Conservation (phyloP, 2,888 invertebrate species). For the Abrostola triplasia region DNA sequence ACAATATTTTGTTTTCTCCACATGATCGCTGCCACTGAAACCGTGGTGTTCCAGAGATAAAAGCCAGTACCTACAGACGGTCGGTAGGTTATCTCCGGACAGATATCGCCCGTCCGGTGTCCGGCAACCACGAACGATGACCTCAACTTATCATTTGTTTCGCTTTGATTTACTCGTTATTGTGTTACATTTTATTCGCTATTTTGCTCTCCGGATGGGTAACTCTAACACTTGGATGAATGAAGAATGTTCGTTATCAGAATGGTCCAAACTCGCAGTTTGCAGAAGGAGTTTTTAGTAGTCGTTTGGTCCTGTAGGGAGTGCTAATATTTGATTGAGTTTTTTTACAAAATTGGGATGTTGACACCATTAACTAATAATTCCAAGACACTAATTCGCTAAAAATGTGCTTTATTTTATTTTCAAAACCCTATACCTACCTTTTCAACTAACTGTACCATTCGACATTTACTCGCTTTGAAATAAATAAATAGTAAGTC, state of each 20-base stretch:
- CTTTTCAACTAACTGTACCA: no score
- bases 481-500: no score
- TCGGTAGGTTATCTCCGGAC: slow-evolving; percentile 65
- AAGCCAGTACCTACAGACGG: slow-evolving; percentile 52
- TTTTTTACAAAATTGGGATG: no score
- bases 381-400: no score
- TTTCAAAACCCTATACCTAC: no score
- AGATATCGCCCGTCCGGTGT: slow-evolving; percentile 67
- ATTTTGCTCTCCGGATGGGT: slow-evolving; percentile 25
- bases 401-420: no score
- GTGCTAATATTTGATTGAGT: no score
- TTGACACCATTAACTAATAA: no score
- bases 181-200: slow-evolving; percentile 36
- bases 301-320: no score
- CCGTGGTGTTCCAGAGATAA: slow-evolving; percentile 48
- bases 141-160: slow-evolving; percentile 55
- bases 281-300: no score
- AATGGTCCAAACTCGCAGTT: neutral
- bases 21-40: slow-evolving; percentile 31
- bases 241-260: neutral
- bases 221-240: neutral
- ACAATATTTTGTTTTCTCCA: no score
- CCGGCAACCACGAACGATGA: slow-evolving; percentile 57
- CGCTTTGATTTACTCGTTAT: slow-evolving; percentile 57
- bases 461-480: no score